Percentiles rank a stretch among this genome's conserved stretches.
Conservation (phyloP, 1,140 invertebrate species). For the Eulimnadia texana region DNA sequence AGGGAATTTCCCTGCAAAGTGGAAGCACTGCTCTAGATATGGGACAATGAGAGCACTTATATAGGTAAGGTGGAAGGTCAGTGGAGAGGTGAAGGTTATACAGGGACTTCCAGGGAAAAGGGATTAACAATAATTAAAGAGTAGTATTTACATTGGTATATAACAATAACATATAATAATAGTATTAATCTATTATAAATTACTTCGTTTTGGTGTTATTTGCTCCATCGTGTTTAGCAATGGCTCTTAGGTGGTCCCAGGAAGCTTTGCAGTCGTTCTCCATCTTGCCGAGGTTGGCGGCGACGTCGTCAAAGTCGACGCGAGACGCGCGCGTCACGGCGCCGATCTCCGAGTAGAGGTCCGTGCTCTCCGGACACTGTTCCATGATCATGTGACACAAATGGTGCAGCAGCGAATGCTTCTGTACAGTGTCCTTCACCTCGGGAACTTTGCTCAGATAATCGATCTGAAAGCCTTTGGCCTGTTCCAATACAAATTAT, state of each 20-base stretch:
- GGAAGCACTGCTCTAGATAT: too few relatives aligned
- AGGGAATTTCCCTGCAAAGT: too few relatives aligned
- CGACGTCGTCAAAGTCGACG: constrained; percentile 81
- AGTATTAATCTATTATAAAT: constrained; percentile 17
- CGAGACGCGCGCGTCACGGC: constrained; percentile 83
- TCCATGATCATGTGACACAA: constrained; percentile 95
- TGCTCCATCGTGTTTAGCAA: constrained; percentile 83
- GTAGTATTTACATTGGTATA: neutral
- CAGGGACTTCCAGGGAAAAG: too few relatives aligned
- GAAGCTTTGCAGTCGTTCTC: constrained; percentile 93
- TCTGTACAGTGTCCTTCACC: constrained; percentile 98
- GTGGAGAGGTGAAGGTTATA: too few relatives aligned
- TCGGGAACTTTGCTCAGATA: constrained; percentile 96
- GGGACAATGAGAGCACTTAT: too few relatives aligned
- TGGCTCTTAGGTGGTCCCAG: constrained; percentile 91
- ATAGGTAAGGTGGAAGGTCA: too few relatives aligned
- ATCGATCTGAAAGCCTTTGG: constrained; percentile 95
- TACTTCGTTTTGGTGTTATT: constrained; percentile 73
- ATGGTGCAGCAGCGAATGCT: constrained; percentile 93
- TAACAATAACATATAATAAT: neutral
- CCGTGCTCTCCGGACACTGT: constrained; percentile 82
- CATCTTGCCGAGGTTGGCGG: constrained; percentile 67
- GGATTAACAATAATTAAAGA: too few relatives aligned
- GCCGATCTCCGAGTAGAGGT: constrained; percentile 95
- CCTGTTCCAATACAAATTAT: constrained; percentile 38